phyloP scores from a whole-genome alignment of 2,888 invertebrate species.

The Chymomyza fuscimana region DNA sequence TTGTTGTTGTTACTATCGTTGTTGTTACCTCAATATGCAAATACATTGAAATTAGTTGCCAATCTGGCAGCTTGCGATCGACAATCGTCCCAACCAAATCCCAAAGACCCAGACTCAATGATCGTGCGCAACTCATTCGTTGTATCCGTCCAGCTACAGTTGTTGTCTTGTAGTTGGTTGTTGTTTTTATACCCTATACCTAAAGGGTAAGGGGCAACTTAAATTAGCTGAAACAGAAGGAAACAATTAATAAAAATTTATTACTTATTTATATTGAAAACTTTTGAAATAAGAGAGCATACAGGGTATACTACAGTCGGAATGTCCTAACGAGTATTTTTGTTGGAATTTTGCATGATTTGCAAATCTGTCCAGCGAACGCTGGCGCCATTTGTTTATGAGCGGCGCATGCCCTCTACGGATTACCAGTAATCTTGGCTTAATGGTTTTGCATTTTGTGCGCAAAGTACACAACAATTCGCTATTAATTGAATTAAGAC shows the following conservation, averaged over 20 bases:
- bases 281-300: no score
- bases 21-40: constrained; percentile 63
- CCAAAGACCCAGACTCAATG: constrained; percentile 26
- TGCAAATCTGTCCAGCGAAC: constrained; percentile 45
- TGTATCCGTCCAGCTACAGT: constrained; percentile 35
- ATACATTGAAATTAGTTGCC: constrained; percentile 70
- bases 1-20: constrained; percentile 52
- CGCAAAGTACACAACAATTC: constrained; percentile 19
- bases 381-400: constrained; percentile 68
- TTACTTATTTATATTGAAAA: no score
- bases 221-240: no score
- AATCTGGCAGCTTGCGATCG: constrained; percentile 34
- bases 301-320: no score
- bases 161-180: constrained; percentile 23
- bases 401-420: constrained; percentile 30
- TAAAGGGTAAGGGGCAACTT: no score
- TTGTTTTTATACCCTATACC: constrained; percentile 32
- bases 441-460: constrained; percentile 36
- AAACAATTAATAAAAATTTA: no score
- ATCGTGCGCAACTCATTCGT: constrained; percentile 21
- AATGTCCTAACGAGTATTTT: no score
- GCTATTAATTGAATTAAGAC: constrained; percentile 68
- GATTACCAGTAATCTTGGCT: constrained; percentile 51
- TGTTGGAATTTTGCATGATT: constrained; percentile 61
- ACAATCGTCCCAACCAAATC: constrained; percentile 25